Conservation (phyloP, 2,797 vertebrate genomes). For the Pogoniulus pusillus region DNA sequence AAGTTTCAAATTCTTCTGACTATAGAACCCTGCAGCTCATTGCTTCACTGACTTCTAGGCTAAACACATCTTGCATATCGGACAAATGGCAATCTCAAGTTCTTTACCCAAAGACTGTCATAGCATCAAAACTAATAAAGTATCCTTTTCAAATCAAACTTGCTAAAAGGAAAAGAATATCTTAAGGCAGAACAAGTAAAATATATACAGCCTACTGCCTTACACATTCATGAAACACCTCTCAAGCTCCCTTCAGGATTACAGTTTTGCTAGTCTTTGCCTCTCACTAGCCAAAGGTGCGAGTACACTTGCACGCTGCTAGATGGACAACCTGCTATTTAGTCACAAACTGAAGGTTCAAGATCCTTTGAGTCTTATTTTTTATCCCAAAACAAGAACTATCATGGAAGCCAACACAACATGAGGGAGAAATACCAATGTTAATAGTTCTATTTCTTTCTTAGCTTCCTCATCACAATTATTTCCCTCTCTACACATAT, state of each 20-base stretch:
- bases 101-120: not conserved
- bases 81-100: not conserved
- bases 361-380: not conserved
- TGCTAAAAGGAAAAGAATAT: not conserved
- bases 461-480: not conserved
- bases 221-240: accelerated
- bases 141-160: not conserved
- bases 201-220: accelerated
- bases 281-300: not conserved
- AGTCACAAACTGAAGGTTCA: not conserved
- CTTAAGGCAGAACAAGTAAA: not conserved
- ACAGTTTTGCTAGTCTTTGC: not conserved
- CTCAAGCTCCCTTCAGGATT: not conserved
- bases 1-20: not conserved
- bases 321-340: not conserved
- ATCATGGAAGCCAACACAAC: not conserved
- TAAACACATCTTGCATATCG: not conserved
- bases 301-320: not conserved
- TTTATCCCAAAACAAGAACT: not conserved
- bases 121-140: not conserved
- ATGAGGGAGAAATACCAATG: not conserved
- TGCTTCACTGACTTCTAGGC: not conserved
- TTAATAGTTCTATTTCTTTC: not conserved
- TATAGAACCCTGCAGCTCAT: not conserved
- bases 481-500: not conserved